Percentiles rank a stretch among this genome's conserved stretches.
phyloP scores from a whole-genome alignment of 2,113 vertebrate species.

The Cynoglossus semilaevis region DNA sequence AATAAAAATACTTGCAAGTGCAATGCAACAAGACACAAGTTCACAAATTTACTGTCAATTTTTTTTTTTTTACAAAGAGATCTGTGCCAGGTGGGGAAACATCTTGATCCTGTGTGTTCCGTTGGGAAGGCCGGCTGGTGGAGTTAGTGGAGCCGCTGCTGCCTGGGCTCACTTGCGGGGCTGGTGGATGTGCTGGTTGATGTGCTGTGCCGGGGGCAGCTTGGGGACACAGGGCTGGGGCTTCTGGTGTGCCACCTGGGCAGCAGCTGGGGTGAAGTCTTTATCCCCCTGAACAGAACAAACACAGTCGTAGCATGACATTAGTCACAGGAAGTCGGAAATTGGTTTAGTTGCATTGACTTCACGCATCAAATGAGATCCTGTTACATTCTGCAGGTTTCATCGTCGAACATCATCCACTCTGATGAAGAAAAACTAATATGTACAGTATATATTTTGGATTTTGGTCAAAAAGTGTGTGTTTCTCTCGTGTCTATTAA shows the following conservation, averaged over 20 bases:
- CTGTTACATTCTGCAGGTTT: too few species aligned
- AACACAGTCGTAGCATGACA: conserved; percentile 1
- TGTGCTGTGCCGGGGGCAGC: conserved; percentile 78
- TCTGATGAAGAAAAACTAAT: too few species aligned
- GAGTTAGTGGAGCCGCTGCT: conserved; percentile 32
- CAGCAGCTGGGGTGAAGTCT: conserved; percentile 95
- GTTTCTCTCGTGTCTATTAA: too few species aligned
- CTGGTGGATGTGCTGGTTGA: conserved; percentile 94
- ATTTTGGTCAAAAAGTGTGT: too few species aligned
- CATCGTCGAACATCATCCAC: too few species aligned
- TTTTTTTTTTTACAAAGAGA: conserved; percentile 22
- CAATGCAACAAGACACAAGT: conserved; percentile 7
- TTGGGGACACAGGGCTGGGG: conserved; percentile 92
- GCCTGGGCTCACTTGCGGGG: conserved; percentile 89
- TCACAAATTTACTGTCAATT: conserved; percentile 30
- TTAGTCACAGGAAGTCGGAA: not conserved
- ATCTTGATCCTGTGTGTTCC: conserved; percentile 50
- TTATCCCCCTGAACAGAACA: conserved; percentile 87
- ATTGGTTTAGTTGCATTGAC: too few species aligned
- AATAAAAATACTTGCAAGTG: conserved; percentile 8
- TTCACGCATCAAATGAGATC: too few species aligned
- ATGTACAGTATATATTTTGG: too few species aligned
- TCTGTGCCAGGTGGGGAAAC: conserved; percentile 49
- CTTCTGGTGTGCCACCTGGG: conserved; percentile 98
- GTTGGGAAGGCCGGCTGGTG: conserved; percentile 61